phyloP scores from a whole-genome alignment of 2,113 vertebrate genomes.

The Anolis sagrei region DNA sequence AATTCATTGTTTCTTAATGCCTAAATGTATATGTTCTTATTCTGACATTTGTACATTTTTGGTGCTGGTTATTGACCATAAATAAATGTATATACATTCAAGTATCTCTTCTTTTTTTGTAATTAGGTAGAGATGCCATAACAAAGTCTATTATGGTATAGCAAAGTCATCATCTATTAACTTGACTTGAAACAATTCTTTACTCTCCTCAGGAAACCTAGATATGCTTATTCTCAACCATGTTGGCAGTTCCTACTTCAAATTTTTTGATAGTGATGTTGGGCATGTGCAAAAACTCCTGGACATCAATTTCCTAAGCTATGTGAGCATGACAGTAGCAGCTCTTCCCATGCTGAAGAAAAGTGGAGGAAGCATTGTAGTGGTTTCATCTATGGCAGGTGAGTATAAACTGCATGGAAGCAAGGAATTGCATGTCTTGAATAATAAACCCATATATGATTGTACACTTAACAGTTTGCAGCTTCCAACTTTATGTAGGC shows the following conservation, averaged over 20 bases:
- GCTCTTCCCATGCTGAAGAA: constrained; percentile 80
- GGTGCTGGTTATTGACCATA: too few relatives aligned
- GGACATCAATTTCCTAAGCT: constrained; percentile 80
- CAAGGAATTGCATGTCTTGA: too few relatives aligned
- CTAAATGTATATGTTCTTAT: too few relatives aligned
- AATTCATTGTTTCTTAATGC: too few relatives aligned
- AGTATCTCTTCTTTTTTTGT: too few relatives aligned
- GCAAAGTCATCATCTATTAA: background rate
- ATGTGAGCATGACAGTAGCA: constrained; percentile 63
- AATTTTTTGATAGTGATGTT: constrained; percentile 58
- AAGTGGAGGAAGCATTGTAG: constrained; percentile 75
- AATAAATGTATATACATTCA: too few relatives aligned
- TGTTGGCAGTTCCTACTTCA: constrained; percentile 30
- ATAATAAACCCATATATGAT: background rate
- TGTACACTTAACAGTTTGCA: background rate
- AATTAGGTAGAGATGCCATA: background rate
- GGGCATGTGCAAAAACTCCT: constrained; percentile 59
- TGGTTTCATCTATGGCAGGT: constrained; percentile 81
- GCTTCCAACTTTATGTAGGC: background rate
- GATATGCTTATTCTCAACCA: constrained; percentile 85
- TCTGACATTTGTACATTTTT: too few relatives aligned
- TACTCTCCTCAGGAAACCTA: constrained; percentile 69
- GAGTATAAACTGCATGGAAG: constrained; percentile 29
- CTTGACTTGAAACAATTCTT: background rate
- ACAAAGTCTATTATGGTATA: background rate